Evolutionary conservation across 2,888 invertebrate species (phyloP), one percentile per base, ranked within the genome.

Genomic region (Julus scanicus): DNA sequence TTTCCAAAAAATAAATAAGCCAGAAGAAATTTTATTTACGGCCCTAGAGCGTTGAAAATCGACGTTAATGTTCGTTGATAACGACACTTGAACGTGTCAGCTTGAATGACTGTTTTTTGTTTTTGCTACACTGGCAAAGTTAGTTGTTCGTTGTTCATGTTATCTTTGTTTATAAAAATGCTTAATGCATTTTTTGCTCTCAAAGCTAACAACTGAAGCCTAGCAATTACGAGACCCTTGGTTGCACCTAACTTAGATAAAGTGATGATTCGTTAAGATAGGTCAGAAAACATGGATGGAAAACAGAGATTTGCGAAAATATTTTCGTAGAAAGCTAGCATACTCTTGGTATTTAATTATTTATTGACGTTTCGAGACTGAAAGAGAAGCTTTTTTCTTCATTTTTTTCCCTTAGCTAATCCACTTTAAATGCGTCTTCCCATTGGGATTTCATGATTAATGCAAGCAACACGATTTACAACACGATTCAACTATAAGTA

Each of bases 391-490:
- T 71, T 71, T 71, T 71, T 20, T 8, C 20, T 71, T 6, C 4
- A 20, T 71, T 71, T 71, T 71, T 17, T 63, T 29, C 20, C 71
- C 29, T 29, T 71, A 0, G 29, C 71, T 71, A 71, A 71, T 71
- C 71, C 71, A 71, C 71, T 71, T 71, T 71, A 71, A 71, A 71
- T 71, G 71, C 71, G 20, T 20, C 29, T 71, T 71, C 71, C 71
- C 71, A 71, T 20, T 29, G 71, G 71, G 71, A 71, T 71, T 71
- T 71, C 71, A 71, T 71, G 71, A 71, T 71, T 71, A 71, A 71
- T 71, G 71, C 71, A 71, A 29, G 71, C 71, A 71, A 71, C 71
- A 71, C 29, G 71, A 71, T 71, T 71, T 71, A 20, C 71, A 71
- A 71, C 71, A 71, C 71, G 71, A 71, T 20, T 71, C 29, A 20